Evolutionary conservation across 2,888 invertebrate genomes (phyloP), one percentile per base, ranked within the genome.

Genomic region (Gymnocheta viridis): DNA sequence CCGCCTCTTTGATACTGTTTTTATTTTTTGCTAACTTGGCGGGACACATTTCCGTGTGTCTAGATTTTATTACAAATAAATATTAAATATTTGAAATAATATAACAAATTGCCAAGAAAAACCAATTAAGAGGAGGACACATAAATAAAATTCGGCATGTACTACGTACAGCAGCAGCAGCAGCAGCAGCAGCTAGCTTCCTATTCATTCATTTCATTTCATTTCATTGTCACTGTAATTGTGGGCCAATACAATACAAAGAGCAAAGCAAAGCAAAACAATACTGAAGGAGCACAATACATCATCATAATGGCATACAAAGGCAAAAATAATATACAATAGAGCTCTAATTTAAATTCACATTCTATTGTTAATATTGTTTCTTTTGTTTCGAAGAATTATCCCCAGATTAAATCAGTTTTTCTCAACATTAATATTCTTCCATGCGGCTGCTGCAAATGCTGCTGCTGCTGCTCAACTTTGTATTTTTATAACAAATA

Each of bases 271-370:
- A n/a, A n/a, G n/a, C n/a, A n/a, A 29, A 60, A 44, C 27, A 62
- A 78, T 54, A 32, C 41, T 2, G 17, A 78, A 44, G 54, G 38
- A 72, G 54, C 62, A 81, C 67, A 74, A 81, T 81, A 81, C 69
- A 62, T 60, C 51, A 74, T 54, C 60, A 81, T 62, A 74, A 81
- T 74, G 47, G 19, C 54, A 54, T 29, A 74, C 67, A 74, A 74
- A 62, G 27, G 44, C 47, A 67, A 67, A 72, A 41, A 41, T 73
- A 60, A 67, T 58, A 74, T 54, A 81, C 81, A 81, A 81, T 81
- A 81, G 81, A 44, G 35, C 69, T 74, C 81, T 81, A 81, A 81
- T 81, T 81, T 81, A 81, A 69, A 81, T 81, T 81, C 74, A 74
- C 74, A 62, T 67, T 44, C 81, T 81, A 81, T 81, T 81, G 74